Evolutionary conservation across 2,113 vertebrate genomes (phyloP).

Genomic region (Microcebus ravelobensis): DNA sequence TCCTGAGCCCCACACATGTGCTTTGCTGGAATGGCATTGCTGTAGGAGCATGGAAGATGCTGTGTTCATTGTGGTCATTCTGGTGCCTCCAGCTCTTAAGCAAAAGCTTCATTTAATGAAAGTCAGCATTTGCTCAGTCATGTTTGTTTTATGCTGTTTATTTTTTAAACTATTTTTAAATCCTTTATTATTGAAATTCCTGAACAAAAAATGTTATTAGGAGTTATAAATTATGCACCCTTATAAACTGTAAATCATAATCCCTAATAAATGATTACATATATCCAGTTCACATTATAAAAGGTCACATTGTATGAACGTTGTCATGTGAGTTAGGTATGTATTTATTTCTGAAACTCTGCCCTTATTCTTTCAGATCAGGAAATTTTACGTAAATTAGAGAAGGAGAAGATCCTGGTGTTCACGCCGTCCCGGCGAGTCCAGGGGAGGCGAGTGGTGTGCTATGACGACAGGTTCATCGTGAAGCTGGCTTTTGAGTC

Average conservation of each 20-base stretch:
- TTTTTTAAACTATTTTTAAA: neutral
- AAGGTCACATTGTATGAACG: neutral
- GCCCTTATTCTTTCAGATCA: slow-evolving; percentile 89
- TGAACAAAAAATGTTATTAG: neutral
- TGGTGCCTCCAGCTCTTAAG: neutral
- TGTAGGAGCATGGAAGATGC: accelerated
- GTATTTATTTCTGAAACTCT: neutral
- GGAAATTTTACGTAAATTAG: slow-evolving; percentile 94
- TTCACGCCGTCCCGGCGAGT: slow-evolving; percentile 97
- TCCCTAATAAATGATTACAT: neutral
- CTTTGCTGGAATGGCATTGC: accelerated
- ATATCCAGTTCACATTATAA: neutral
- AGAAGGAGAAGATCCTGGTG: slow-evolving; percentile 97
- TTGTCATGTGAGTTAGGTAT: neutral
- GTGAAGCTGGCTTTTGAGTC: slow-evolving; percentile 97
- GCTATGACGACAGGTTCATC: slow-evolving; percentile 98
- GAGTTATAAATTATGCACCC: neutral
- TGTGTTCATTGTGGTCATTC: neutral
- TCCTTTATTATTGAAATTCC: neutral
- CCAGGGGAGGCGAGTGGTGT: slow-evolving; percentile 96
- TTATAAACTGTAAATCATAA: neutral
- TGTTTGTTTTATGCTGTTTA: neutral
- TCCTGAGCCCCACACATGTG: accelerated
- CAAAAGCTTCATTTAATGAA: neutral
- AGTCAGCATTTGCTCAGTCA: neutral